Percentiles rank a stretch among this genome's conserved stretches.
Conservation (phyloP, 92 coral and sea anemone genomes). For the Chrysogorgia sp. region DNA sequence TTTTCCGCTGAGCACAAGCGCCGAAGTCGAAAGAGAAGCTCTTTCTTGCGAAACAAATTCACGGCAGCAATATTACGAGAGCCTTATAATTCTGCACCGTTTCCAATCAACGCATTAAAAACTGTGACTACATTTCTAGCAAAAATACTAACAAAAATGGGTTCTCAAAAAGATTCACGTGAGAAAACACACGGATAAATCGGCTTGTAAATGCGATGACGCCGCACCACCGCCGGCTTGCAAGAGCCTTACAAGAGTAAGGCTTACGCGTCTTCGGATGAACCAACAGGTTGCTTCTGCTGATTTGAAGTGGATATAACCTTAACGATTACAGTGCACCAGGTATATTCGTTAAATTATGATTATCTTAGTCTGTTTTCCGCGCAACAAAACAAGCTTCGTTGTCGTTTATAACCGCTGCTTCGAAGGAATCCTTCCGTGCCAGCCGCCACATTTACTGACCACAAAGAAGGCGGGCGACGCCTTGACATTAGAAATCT, state of each 20-base stretch:
- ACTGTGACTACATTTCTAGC: not conserved
- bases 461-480: conserved; percentile 56
- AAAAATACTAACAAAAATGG: not conserved
- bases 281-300: not conserved
- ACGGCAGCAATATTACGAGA: not conserved
- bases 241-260: too few species aligned
- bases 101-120: not conserved
- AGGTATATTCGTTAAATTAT: not conserved
- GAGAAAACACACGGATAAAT: not conserved
- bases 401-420: conserved; percentile 27
- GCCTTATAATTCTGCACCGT: not conserved
- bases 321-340: too few species aligned
- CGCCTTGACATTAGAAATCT: conserved; percentile 8
- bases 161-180: not conserved
- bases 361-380: not conserved
- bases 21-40: conserved; percentile 8
- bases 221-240: too few species aligned
- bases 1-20: conserved; percentile 17
- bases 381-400: not conserved
- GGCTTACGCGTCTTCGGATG: too few species aligned
- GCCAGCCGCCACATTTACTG: conserved; percentile 48
- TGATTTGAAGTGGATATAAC: too few species aligned
- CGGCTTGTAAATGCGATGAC: too few species aligned
- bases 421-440: conserved; percentile 24
- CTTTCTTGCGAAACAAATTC: not conserved